phyloP scores from a whole-genome alignment of 2,888 invertebrate species.

The Euclidia mi region DNA sequence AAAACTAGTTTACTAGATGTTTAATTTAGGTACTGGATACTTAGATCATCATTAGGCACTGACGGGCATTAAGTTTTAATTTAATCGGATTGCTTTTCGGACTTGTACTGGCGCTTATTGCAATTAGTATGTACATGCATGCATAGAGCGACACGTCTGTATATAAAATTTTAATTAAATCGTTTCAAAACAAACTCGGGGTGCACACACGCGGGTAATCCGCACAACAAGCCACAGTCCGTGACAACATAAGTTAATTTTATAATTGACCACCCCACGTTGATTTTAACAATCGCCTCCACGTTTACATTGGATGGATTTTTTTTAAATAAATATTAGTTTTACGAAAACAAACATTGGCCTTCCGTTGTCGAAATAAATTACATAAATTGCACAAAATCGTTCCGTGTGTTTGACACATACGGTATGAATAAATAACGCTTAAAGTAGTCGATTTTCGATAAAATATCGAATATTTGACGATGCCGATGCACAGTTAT shows the following conservation, averaged over 20 bases:
- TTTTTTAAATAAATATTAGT: conserved; percentile 65
- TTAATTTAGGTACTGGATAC: too few relatives aligned
- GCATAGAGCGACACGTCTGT: neutral
- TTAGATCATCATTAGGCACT: too few relatives aligned
- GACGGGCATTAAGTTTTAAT: too few relatives aligned
- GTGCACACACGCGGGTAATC: conserved; percentile 9
- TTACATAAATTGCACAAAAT: conserved; percentile 59
- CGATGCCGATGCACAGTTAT: conserved; percentile 15
- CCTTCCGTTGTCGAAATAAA: conserved; percentile 55
- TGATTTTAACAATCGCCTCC: conserved; percentile 59
- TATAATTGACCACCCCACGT: conserved; percentile 58
- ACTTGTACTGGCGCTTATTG: too few relatives aligned
- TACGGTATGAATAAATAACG: conserved; percentile 48
- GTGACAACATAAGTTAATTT: conserved; percentile 58
- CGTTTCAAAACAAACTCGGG: conserved; percentile 22
- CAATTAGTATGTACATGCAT: neutral
- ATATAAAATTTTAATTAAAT: conserved; percentile 23
- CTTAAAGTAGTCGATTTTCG: conserved; percentile 31
- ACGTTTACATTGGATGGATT: conserved; percentile 46
- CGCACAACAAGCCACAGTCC: conserved; percentile 33
- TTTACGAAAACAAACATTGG: conserved; percentile 55
- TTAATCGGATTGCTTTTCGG: too few relatives aligned
- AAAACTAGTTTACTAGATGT: too few relatives aligned
- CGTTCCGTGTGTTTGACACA: conserved; percentile 50
- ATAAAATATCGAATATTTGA: conserved; percentile 33